These are phyloP conservation scores for Spinus olivaceus DNA, from an alignment of 2,797 vertebrate species.

Conservation along the genomic window DNA sequence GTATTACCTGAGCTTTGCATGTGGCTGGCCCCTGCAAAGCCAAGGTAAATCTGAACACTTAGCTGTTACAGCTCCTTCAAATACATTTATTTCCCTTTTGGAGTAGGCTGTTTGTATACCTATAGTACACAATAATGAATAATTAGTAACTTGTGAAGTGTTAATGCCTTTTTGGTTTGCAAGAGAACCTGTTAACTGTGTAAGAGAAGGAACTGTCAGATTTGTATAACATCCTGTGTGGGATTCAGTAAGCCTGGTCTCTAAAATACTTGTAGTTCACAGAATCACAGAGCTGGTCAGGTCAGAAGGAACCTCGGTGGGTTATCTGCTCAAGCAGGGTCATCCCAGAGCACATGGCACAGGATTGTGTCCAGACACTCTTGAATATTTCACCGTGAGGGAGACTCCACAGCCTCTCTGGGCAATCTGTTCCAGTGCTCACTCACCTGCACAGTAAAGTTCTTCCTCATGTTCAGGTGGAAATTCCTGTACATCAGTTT, in stretches of 20 bases:
- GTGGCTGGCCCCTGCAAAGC: background rate
- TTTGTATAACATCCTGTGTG: background rate
- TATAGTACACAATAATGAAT: background rate
- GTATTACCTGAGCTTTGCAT: background rate
- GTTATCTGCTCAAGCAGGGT: background rate
- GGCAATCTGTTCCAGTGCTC: background rate
- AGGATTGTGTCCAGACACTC: background rate
- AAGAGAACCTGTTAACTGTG: background rate
- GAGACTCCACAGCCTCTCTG: background rate
- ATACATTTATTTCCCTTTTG: background rate
- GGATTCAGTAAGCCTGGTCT: background rate
- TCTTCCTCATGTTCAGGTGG: background rate
- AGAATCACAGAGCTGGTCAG: background rate
- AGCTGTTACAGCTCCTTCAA: background rate
- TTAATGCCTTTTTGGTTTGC: background rate
- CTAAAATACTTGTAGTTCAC: background rate
- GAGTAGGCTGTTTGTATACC: background rate
- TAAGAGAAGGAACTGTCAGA: background rate
- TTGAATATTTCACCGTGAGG: background rate
- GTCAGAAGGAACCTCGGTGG: background rate
- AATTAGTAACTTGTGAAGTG: background rate
- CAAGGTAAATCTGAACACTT: background rate
- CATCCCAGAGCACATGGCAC: background rate
- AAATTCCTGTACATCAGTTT: background rate
- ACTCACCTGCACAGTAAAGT: background rate